phyloP scores from a whole-genome alignment of 2,113 vertebrate species.

The Crotalus helleri region DNA sequence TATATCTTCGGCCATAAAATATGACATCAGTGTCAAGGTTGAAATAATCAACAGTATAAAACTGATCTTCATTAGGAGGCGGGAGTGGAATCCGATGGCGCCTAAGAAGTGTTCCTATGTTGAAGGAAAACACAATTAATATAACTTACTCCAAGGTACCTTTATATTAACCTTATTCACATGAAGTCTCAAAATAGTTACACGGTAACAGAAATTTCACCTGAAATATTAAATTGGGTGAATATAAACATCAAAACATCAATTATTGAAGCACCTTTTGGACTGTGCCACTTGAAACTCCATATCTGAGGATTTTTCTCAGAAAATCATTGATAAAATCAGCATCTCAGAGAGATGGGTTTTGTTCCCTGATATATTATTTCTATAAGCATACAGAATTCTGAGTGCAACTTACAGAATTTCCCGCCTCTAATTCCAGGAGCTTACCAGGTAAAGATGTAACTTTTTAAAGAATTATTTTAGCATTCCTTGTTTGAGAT shows the following conservation, averaged over 20 bases:
- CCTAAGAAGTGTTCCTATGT: slow-evolving; percentile 78
- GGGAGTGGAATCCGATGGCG: slow-evolving; percentile 87
- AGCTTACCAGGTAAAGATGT: not conserved
- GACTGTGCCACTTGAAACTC: not conserved
- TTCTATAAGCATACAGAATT: not conserved
- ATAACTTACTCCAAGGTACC: slow-evolving; percentile 1
- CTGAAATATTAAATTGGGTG: not conserved
- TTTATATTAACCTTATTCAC: not conserved
- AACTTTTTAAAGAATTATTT: not conserved
- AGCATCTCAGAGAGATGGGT: not conserved
- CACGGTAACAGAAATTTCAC: not conserved
- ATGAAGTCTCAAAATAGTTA: not conserved
- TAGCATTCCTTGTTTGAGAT: not conserved
- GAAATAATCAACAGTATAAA: slow-evolving; percentile 84
- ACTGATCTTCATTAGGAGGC: slow-evolving; percentile 79
- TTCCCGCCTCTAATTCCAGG: not conserved
- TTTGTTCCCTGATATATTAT: not conserved
- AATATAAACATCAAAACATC: not conserved
- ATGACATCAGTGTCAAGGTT: slow-evolving; percentile 82
- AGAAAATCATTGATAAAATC: not conserved
- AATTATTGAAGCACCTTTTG: not conserved
- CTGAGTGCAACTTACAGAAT: not conserved
- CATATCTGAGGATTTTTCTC: not conserved
- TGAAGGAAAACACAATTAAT: slow-evolving; percentile 18
- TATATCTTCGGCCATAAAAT: slow-evolving; percentile 81